These are phyloP conservation scores for Pyrgus malvae DNA, from an alignment of 2,888 invertebrate genomes.

Conservation along the genomic window DNA sequence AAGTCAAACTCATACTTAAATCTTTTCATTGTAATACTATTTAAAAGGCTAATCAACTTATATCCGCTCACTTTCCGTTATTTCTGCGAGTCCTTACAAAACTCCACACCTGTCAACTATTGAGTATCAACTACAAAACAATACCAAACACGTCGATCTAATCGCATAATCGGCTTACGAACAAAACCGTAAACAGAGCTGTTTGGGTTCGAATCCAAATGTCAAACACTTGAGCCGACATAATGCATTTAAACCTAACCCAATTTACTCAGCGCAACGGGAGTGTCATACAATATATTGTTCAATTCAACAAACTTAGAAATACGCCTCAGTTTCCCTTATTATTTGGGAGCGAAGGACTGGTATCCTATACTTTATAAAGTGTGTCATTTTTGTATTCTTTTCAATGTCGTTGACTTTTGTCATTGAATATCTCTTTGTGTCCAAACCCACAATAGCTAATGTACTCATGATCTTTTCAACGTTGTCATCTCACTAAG, in stretches of 20 bases:
- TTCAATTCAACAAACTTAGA: conserved; percentile 12
- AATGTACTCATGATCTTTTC: conserved; percentile 78
- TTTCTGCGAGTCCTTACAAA: neutral
- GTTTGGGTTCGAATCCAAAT: conserved; percentile 46
- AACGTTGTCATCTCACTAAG: conserved; percentile 77
- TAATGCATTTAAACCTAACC: conserved; percentile 64
- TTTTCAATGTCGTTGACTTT: conserved; percentile 62
- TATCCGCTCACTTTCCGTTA: neutral
- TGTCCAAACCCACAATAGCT: conserved; percentile 61
- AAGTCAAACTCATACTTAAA: no score
- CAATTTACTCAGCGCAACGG: conserved; percentile 55
- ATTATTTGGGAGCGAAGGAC: neutral
- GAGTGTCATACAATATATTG: conserved; percentile 29
- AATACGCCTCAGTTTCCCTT: neutral
- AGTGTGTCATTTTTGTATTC: conserved; percentile 22
- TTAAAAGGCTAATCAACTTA: no score
- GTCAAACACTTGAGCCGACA: conserved; percentile 53
- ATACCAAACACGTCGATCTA: conserved; percentile 48
- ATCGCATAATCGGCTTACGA: conserved; percentile 57
- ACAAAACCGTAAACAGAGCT: conserved; percentile 57
- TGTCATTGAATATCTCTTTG: conserved; percentile 60
- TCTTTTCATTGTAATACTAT: no score
- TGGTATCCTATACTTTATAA: neutral
- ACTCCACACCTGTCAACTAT: conserved; percentile 25
- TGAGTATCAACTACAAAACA: conserved; percentile 44